Percentiles rank a stretch among this genome's conserved stretches.
Conservation (phyloP, 2,888 invertebrate species). For the Zaprionus obscuricornis region DNA sequence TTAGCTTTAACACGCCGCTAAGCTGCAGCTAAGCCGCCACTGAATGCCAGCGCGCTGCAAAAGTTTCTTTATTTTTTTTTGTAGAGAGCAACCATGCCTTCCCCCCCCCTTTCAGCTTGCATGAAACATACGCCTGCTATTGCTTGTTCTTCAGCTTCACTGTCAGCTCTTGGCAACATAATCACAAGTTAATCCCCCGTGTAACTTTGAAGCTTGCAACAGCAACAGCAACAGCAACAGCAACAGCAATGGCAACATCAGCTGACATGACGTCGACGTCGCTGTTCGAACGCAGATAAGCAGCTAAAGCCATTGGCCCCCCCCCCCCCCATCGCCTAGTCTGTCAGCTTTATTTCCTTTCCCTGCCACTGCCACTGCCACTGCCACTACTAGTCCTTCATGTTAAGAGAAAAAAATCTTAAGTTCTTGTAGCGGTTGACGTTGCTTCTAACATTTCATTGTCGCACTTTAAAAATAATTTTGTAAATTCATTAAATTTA, state of each 20-base stretch:
- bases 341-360: no score
- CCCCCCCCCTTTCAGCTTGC: not conserved
- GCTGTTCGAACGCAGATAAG: constrained; percentile 66
- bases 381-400: no score
- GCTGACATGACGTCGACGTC: not conserved
- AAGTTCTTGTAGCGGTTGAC: no score
- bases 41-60: constrained; percentile 40
- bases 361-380: not conserved
- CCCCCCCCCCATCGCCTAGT: not conserved
- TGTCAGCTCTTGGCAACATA: constrained; percentile 50
- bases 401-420: no score
- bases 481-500: no score
- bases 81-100: not conserved
- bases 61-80: constrained; percentile 26
- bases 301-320: constrained; percentile 56
- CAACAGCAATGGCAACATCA: not conserved
- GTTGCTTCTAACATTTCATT: no score
- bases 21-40: constrained; percentile 60
- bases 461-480: no score
- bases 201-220: constrained; percentile 65
- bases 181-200: constrained; percentile 77
- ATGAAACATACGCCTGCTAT: not conserved
- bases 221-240: not conserved
- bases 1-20: constrained; percentile 58
- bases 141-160: not conserved